phyloP scores from a whole-genome alignment of 2,888 invertebrate species.

The Agonopterix heracliana region DNA sequence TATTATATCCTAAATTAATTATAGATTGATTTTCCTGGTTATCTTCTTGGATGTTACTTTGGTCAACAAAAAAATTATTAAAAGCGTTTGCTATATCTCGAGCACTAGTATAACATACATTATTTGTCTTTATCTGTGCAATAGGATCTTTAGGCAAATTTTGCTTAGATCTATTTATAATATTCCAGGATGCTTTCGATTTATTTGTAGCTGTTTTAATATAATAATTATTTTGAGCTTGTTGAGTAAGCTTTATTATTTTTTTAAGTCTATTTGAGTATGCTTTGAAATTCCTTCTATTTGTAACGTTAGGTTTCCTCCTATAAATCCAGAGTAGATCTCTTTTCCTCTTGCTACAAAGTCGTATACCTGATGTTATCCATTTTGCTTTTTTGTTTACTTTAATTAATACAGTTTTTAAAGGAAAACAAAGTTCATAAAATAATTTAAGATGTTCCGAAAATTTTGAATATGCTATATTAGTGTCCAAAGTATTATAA shows the following conservation, averaged over 20 bases:
- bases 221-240: constrained; percentile 1
- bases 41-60: not conserved
- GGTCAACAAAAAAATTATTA: constrained; percentile 1
- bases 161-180: constrained; percentile 2
- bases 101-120: not conserved
- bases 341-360: constrained; percentile 1
- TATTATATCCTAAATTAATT: not conserved
- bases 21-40: not conserved
- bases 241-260: constrained; percentile 4
- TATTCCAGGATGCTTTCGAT: constrained; percentile 3
- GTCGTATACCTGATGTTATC: constrained; percentile 1
- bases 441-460: constrained; percentile 3
- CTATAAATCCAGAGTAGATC: constrained; percentile 1
- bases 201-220: constrained; percentile 1
- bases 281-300: not conserved
- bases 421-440: constrained; percentile 4
- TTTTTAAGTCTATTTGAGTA: constrained; percentile 2
- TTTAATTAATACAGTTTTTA: not conserved
- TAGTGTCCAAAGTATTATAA: not conserved
- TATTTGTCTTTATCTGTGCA: not conserved
- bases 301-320: not conserved
- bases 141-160: not conserved
- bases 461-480: constrained; percentile 4
- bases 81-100: constrained; percentile 1
- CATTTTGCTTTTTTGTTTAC: not conserved